Conservation (phyloP, 2,888 invertebrate species). For the Drosophila heteroneura region DNA sequence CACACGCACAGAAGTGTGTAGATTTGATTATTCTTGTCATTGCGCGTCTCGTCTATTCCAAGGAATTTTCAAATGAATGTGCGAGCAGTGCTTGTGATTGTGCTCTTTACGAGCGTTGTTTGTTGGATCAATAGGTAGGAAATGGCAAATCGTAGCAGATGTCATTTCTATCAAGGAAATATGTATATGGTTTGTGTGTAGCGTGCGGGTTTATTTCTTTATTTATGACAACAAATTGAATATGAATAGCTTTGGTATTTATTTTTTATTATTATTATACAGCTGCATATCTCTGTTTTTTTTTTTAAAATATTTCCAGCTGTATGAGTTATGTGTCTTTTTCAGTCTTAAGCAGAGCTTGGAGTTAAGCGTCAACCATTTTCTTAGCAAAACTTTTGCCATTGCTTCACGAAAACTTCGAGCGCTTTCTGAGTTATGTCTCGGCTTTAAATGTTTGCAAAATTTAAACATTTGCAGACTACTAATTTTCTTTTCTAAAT, state of each 20-base stretch:
- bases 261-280: background rate
- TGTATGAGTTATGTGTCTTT: background rate
- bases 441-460: background rate
- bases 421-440: background rate
- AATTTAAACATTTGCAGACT: background rate
- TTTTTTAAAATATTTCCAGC: background rate
- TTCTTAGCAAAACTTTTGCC: background rate
- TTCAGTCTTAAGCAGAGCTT: background rate
- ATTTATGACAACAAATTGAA: background rate
- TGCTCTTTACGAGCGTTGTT: slow-evolving; percentile 19
- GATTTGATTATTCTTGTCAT: slow-evolving; percentile 56
- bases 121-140: slow-evolving; percentile 50
- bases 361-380: background rate
- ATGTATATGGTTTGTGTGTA: background rate
- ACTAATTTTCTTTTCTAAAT: background rate
- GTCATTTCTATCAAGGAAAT: slow-evolving; percentile 7
- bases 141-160: slow-evolving; percentile 28
- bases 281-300: background rate
- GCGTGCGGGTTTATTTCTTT: background rate
- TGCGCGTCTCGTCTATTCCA: slow-evolving; percentile 33
- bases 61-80: slow-evolving; percentile 26
- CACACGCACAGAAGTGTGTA: slow-evolving; percentile 34
- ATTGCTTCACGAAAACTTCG: background rate
- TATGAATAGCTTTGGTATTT: background rate
- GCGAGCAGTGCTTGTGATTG: slow-evolving; percentile 7